Percentiles rank a stretch among this genome's conserved stretches.
Conservation (phyloP, 2,888 invertebrate species). For the Polymixis lichenea region DNA sequence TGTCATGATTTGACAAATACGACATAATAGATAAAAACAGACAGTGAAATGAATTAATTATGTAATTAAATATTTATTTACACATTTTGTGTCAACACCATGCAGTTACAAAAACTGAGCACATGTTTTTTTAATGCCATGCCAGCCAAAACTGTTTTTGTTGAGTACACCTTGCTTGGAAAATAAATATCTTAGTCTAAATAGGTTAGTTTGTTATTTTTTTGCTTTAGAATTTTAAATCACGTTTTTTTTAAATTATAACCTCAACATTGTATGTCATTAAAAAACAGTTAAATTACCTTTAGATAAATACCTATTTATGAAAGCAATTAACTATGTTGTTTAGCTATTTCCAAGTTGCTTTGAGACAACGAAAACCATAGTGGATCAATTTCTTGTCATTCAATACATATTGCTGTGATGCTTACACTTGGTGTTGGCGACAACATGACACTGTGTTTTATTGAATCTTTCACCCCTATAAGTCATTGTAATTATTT, state of each 20-base stretch:
- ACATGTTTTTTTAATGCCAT: slow-evolving; percentile 20
- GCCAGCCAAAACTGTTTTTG: neutral
- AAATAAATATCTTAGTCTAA: slow-evolving; percentile 14
- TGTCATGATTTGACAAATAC: slow-evolving; percentile 1
- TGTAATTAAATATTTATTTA: slow-evolving; percentile 7
- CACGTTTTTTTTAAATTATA: slow-evolving; percentile 36
- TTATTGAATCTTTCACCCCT: slow-evolving; percentile 32
- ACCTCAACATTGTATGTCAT: slow-evolving; percentile 35
- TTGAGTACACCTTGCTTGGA: neutral
- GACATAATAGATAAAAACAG: neutral
- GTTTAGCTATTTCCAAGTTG: slow-evolving; percentile 28
- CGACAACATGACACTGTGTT: slow-evolving; percentile 12
- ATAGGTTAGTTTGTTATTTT: neutral
- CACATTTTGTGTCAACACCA: neutral
- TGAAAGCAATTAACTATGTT: neutral
- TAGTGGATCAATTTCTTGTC: slow-evolving; percentile 37
- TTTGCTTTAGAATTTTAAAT: no score
- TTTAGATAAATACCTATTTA: slow-evolving; percentile 5
- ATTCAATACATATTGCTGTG: slow-evolving; percentile 35
- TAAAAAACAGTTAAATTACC: slow-evolving; percentile 31
- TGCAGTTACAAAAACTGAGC: slow-evolving; percentile 12
- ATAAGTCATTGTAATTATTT: slow-evolving; percentile 26
- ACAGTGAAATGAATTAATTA: slow-evolving; percentile 1
- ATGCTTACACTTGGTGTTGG: slow-evolving; percentile 27
- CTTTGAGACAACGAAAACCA: slow-evolving; percentile 34